These are phyloP conservation scores for Pygoscelis antarcticus DNA, from an alignment of 2,113 vertebrate species.

Conservation along the genomic window DNA sequence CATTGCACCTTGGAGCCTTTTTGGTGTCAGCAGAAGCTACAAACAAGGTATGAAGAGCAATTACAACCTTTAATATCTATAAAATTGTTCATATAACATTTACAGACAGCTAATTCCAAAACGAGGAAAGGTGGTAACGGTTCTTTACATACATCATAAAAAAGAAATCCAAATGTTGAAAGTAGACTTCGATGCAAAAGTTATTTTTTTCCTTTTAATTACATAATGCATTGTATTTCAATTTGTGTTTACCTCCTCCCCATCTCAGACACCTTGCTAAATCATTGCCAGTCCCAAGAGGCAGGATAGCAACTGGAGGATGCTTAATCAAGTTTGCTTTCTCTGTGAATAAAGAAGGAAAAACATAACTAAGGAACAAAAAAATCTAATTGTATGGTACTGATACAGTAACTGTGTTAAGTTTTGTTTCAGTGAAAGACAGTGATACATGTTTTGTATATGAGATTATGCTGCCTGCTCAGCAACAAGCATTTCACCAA, in stretches of 20 bases:
- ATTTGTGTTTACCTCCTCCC: conserved; percentile 90
- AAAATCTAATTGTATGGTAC: neutral
- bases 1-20: neutral
- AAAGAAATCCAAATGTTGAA: neutral
- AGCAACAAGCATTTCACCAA: neutral
- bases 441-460: neutral
- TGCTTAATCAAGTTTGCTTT: conserved; percentile 91
- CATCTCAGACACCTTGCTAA: conserved; percentile 93
- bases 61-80: neutral
- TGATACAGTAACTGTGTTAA: neutral
- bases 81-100: neutral
- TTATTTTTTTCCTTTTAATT: neutral
- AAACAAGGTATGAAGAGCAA: neutral
- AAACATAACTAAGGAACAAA: neutral
- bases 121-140: neutral
- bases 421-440: neutral
- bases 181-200: neutral
- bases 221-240: neutral
- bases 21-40: neutral
- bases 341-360: conserved; percentile 77
- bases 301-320: conserved; percentile 93
- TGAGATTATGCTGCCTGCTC: neutral
- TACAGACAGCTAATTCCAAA: neutral
- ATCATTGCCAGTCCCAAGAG: conserved; percentile 95
- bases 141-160: neutral